These are phyloP conservation scores for Labrus mixtus DNA, from an alignment of 2,113 vertebrate species.

Conservation along the genomic window DNA sequence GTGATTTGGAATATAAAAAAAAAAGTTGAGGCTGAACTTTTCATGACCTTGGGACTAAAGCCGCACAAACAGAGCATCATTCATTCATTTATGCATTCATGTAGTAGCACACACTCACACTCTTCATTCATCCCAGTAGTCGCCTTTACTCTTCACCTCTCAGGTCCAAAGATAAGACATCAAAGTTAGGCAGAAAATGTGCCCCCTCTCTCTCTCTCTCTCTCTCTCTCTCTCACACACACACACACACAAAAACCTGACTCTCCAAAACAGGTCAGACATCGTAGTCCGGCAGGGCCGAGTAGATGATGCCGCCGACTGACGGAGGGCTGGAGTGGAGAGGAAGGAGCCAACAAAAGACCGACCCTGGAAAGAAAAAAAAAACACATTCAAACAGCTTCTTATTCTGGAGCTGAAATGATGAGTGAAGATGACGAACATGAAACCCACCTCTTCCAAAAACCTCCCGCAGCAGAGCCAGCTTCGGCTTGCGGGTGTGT, in stretches of 20 bases:
- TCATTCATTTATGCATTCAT: background rate
- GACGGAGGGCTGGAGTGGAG: constrained; percentile 83
- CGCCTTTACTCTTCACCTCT: constrained; percentile 1
- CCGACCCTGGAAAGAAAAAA: constrained; percentile 75
- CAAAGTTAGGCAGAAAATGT: constrained; percentile 26
- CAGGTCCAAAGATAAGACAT: constrained; percentile 49
- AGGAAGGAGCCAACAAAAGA: constrained; percentile 87
- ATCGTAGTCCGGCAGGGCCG: constrained; percentile 86
- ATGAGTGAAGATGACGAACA: background rate
- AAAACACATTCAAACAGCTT: background rate
- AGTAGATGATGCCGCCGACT: constrained; percentile 82
- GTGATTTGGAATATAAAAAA: too few relatives aligned
- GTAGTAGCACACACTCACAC: background rate
- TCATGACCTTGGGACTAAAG: constrained; percentile 1
- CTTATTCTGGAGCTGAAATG: background rate
- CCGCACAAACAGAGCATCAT: background rate
- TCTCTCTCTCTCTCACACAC: background rate
- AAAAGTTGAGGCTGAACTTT: background rate
- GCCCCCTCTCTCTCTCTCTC: background rate
- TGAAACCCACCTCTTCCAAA: constrained; percentile 83
- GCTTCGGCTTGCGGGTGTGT: constrained; percentile 85
- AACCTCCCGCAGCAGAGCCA: constrained; percentile 85
- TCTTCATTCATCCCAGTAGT: background rate
- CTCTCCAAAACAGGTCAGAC: constrained; percentile 67
- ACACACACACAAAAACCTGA: background rate